Evolutionary conservation across 2,888 invertebrate species (phyloP), one percentile per base, ranked within the genome.

Genomic region (Mythimna loreyi): DNA sequence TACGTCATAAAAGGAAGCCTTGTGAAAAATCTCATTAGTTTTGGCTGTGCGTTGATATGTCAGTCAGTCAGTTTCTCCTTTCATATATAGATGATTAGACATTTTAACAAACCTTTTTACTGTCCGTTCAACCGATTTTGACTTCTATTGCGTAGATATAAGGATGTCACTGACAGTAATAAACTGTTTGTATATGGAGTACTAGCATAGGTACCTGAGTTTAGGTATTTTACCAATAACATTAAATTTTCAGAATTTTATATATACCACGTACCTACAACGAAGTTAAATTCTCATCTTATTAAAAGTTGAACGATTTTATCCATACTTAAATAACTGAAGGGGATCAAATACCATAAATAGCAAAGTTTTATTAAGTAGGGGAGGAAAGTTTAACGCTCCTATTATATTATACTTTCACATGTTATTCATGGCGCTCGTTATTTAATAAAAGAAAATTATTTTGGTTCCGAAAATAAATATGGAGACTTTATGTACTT

Each of bases 271-370:
- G n/a, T 23, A 36, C 25, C n/a, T 52, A 73, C 56, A 45, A 9
- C 21, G 19, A 66, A 81, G 72, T 68, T 58, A 57, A 70, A 67
- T 63, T 69, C 58, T 59, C 25, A 66, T 78, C 70, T 80, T 80
- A 69, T 80, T 76, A 78, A 78, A 78, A 78, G 77, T 78, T 81
- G 52, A 69, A 76, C 67, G 75, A 78, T 70, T 60, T 75, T 75
- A 77, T 75, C 80, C 62, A 65, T 75, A 62, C 75, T 28, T 80
- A 76, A 52, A 60, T 75, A 61, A 68, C 53, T 75, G 52, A 66
- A 81, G 67, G 57, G 60, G 59, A 78, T 75, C 69, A 77, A 72
- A 83, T 72, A 65, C 58, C 81, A 81, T 83, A 81, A 83, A 83
- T 74, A 83, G 55, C 60, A 49, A 81, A 81, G 70, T 81, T 80